A percentile compares a stretch with the other conserved stretches of the same genome.
These are phyloP conservation scores for Aurelia coerulea DNA, from an alignment of 30 jellyfish, hydroid and myxozoan species.

Conservation along the genomic window DNA sequence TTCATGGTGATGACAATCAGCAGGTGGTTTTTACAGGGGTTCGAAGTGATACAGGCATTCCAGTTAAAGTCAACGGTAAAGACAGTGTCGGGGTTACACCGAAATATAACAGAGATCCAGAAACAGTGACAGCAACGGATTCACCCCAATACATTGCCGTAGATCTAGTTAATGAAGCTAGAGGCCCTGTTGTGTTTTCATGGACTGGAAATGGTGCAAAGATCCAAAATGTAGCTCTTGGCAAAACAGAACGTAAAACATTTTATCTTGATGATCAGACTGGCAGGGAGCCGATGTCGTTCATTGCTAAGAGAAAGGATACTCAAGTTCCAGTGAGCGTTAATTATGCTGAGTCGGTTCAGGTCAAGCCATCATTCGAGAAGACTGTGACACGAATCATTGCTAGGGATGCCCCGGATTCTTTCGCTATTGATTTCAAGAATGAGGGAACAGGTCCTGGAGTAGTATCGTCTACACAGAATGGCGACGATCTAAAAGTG, in stretches of 20 bases:
- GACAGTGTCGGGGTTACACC: slow-evolving; percentile 7
- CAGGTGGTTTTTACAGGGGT: neutral
- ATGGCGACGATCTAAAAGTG: neutral
- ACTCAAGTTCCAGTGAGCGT: neutral
- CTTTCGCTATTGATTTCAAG: neutral
- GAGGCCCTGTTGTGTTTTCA: neutral
- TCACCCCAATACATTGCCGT: neutral
- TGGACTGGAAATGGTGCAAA: slow-evolving; percentile 1
- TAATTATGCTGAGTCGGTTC: neutral
- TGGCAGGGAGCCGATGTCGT: neutral
- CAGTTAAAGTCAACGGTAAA: neutral
- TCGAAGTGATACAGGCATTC: slow-evolving; percentile 6
- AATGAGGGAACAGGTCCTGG: slow-evolving; percentile 4
- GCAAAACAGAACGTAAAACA: neutral
- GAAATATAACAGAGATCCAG: neutral
- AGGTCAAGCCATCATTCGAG: neutral
- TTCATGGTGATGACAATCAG: neutral
- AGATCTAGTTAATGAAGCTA: neutral
- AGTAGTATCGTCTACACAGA: neutral
- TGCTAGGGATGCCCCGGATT: neutral
- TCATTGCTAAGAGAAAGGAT: neutral
- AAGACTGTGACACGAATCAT: neutral
- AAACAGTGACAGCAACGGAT: neutral
- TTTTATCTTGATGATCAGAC: neutral
- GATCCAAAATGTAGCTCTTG: neutral